Conservation (phyloP, 2,113 vertebrate genomes). For the Corythoichthys haematopterus region DNA sequence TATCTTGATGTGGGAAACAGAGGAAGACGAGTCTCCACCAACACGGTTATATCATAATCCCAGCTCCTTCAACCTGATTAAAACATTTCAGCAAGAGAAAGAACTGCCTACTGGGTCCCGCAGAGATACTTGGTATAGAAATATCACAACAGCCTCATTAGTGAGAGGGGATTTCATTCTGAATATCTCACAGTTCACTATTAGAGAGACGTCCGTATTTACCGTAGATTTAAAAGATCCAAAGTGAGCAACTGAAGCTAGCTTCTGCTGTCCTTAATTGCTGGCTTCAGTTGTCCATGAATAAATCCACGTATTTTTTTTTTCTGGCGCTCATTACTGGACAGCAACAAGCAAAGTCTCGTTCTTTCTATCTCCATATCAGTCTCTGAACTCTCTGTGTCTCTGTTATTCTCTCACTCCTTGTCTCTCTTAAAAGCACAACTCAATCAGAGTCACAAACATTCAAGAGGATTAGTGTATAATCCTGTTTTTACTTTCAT, state of each 20-base stretch:
- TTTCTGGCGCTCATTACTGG: conserved; percentile 64
- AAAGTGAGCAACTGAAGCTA: conserved; percentile 70
- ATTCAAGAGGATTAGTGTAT: conserved; percentile 69
- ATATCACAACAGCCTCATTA: conserved; percentile 76
- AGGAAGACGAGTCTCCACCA: conserved; percentile 58
- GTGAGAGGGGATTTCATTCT: conserved; percentile 70
- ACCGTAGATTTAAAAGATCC: conserved; percentile 73
- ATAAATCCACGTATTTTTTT: conserved; percentile 63
- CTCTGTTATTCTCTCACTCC: conserved; percentile 61
- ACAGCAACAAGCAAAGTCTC: conserved; percentile 44
- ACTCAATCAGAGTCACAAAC: conserved; percentile 62
- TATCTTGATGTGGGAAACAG: conserved; percentile 63
- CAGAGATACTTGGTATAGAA: conserved; percentile 48
- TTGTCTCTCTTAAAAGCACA: neutral
- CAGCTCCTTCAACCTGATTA: conserved; percentile 68
- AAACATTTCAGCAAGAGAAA: conserved; percentile 67
- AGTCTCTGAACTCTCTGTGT: conserved; percentile 14
- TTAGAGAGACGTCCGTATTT: conserved; percentile 71
- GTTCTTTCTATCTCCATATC: neutral
- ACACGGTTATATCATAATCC: conserved; percentile 68
- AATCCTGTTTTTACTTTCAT: conserved; percentile 76
- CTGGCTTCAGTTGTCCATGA: conserved; percentile 75
- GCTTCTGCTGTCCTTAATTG: conserved; percentile 74
- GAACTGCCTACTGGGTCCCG: conserved; percentile 47
- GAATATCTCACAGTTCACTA: conserved; percentile 66